Conservation (phyloP, 2,113 vertebrate genomes). For the Corythoichthys intestinalis region DNA sequence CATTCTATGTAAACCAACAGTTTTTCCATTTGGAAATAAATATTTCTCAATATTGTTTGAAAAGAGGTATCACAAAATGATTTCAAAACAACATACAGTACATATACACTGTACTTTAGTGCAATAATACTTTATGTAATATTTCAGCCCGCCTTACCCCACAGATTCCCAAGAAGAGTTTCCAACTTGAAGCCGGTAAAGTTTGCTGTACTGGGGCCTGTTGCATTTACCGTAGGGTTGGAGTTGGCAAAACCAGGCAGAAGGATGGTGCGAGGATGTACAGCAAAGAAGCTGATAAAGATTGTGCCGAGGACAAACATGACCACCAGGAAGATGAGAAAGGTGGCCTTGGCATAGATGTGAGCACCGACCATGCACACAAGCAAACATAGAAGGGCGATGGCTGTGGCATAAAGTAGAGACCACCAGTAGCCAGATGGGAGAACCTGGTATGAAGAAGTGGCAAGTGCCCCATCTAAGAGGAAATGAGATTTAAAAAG, state of each 20-base stretch:
- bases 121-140: background rate
- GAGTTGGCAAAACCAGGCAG: slow-evolving; percentile 36
- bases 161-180: slow-evolving; percentile 78
- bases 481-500: background rate
- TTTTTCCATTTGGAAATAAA: background rate
- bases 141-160: slow-evolving; percentile 61
- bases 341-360: slow-evolving; percentile 88
- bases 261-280: slow-evolving; percentile 54
- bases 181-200: slow-evolving; percentile 84
- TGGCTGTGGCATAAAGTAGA: slow-evolving; percentile 75
- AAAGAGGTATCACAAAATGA: background rate
- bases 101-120: background rate
- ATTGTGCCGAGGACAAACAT: slow-evolving; percentile 76
- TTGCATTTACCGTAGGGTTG: slow-evolving; percentile 33
- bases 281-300: slow-evolving; percentile 83
- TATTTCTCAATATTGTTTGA: too few species aligned
- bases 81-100: background rate
- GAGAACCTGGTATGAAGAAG: slow-evolving; percentile 60
- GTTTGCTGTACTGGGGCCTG: slow-evolving; percentile 29
- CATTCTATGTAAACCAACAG: background rate
- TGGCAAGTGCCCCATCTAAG: slow-evolving; percentile 40
- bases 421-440: slow-evolving; percentile 85
- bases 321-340: slow-evolving; percentile 87
- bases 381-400: slow-evolving; percentile 80
- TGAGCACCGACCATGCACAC: slow-evolving; percentile 85